Evolutionary conservation across 2,888 invertebrate species (phyloP), one percentile per base, ranked within the genome.

Genomic region (Xiphydria camelus): DNA sequence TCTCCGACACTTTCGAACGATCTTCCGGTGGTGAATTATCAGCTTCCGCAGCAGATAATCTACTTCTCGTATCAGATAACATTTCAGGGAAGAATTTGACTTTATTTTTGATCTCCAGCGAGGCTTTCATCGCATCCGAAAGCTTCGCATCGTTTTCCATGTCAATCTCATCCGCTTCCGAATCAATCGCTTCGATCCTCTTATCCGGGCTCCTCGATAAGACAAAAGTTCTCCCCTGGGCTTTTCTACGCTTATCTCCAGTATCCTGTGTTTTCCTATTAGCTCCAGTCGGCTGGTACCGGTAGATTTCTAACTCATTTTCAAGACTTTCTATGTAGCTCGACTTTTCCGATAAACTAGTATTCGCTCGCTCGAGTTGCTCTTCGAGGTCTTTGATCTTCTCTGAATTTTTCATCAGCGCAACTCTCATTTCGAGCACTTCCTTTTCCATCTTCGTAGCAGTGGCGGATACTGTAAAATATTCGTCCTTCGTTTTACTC

Each of bases 371-470:
- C n/a, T n/a, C n/a, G 4, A 58, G 7, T 23, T 57, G 41, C 1
- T 49, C 19, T 14, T 57, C 47, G 3, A 61, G 29, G 9, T 59
- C 40, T n/a, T 46, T 51, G 3, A 41, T 15, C 9, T 33, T 47
- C 3, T 9, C 32, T 9, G 33, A 38, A n/a, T 42, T 25, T 32
- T 32, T 37, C 14, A 38, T 35, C 7, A 42, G 4, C 4, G 22
- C 25, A 12, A 35, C 22, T 10, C 37, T 44, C 2, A 34, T 32
- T 3, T 47, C 33, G 2, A n/a, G 14, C n/a, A 47, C 25, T 38
- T 51, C 41, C 1, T 26, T 18, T 7, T 53, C 44, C 15, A 18
- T 32, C 18, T 42, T 38, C 1, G 41, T 7, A 1, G 21, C 25
- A 4, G 40, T 41, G 3, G 32, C 31, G 3, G 17, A 20, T 4